A percentile compares a stretch with the other conserved stretches of the same genome.
Conservation (phyloP, 37 sponge, comb jelly and placozoan species). For the Petrosia ficiformis region DNA sequence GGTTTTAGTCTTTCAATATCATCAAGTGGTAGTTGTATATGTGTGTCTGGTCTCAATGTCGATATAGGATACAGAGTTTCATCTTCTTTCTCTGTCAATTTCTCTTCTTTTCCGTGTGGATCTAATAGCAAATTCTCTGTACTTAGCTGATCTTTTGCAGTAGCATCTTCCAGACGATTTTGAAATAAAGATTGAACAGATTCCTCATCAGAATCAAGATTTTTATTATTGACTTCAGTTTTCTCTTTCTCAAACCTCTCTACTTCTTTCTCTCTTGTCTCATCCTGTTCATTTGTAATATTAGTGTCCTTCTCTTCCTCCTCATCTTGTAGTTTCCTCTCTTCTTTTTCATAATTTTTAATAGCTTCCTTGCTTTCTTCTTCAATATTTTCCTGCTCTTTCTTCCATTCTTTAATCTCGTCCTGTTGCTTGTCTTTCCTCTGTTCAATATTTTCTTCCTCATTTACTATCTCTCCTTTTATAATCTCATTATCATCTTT, state of each 20-base stretch:
- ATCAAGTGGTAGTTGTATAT: no score
- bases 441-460: neutral
- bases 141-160: no score
- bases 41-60: no score
- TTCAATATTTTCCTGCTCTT: neutral
- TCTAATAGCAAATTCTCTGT: no score
- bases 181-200: no score
- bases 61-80: neutral
- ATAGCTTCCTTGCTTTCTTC: neutral
- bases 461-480: neutral
- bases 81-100: neutral
- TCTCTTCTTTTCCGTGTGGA: neutral
- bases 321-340: neutral
- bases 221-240: no score
- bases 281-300: no score
- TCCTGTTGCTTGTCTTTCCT: neutral
- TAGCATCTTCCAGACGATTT: no score
- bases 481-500: neutral
- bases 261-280: no score
- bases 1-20: no score
- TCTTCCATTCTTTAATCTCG: neutral
- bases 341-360: neutral
- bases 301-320: neutral
- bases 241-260: no score
- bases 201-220: no score